Conservation (phyloP, 1,140 invertebrate genomes). For the Drosophila nigrodunni region DNA sequence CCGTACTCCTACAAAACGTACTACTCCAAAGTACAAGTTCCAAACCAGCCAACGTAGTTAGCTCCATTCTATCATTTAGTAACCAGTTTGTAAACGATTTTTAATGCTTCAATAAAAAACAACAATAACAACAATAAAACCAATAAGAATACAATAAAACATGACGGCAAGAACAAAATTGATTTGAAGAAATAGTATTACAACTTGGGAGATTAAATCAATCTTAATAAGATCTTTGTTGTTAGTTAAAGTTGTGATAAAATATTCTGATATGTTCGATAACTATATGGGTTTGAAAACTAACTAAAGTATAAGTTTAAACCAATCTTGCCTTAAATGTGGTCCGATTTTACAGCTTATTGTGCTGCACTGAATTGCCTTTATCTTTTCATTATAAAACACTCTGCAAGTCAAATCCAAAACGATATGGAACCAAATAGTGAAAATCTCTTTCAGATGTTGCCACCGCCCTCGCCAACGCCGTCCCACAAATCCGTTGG, state of each 20-base stretch:
- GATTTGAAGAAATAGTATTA: neutral
- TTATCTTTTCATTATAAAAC: neutral
- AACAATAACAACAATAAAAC: slow-evolving; percentile 34
- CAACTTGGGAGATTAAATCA: too few species aligned
- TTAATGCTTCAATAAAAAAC: slow-evolving; percentile 76
- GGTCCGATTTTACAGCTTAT: too few species aligned
- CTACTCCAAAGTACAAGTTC: slow-evolving; percentile 10
- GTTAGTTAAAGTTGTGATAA: too few species aligned
- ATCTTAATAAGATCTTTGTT: too few species aligned
- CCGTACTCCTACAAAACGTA: slow-evolving; percentile 36
- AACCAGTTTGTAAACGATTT: slow-evolving; percentile 69
- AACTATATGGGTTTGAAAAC: too few species aligned
- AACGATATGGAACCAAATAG: slow-evolving; percentile 50
- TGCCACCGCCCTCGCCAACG: slow-evolving; percentile 76
- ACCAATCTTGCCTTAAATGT: too few species aligned
- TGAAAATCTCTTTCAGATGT: slow-evolving; percentile 66
- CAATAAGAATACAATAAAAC: slow-evolving; percentile 10
- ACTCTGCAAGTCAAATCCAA: slow-evolving; percentile 12
- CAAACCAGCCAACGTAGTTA: slow-evolving; percentile 17
- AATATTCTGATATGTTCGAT: too few species aligned
- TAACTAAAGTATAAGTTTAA: too few species aligned
- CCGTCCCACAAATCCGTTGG: slow-evolving; percentile 68
- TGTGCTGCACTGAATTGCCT: too few species aligned
- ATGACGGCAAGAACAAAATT: slow-evolving; percentile 1
- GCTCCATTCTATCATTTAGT: slow-evolving; percentile 52